Evolutionary conservation across 2,888 invertebrate genomes (phyloP).

Genomic region (Cetonia aurata): DNA sequence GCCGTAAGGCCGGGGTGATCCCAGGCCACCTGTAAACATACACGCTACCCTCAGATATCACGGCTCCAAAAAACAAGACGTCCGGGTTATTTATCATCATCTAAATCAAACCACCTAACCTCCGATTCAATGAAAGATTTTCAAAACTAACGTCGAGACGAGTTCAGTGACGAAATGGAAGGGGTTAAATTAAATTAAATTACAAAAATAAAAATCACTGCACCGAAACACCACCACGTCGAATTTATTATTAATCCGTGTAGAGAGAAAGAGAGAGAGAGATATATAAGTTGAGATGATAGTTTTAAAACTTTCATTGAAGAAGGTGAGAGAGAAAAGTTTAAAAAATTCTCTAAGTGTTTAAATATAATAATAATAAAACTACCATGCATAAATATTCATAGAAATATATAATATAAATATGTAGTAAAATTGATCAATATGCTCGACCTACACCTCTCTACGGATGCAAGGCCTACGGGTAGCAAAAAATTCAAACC

Average conservation of each 20-base stretch:
- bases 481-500: slow-evolving; percentile 54
- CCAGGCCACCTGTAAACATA: slow-evolving; percentile 72
- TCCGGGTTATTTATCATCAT: slow-evolving; percentile 23
- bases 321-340: slow-evolving; percentile 45
- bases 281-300: no score
- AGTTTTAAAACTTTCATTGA: slow-evolving; percentile 49
- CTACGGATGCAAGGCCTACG: slow-evolving; percentile 57
- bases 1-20: slow-evolving; percentile 71
- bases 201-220: background rate
- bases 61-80: slow-evolving; percentile 23
- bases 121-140: slow-evolving; percentile 43
- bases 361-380: slow-evolving; percentile 38
- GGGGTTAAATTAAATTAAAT: background rate
- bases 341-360: slow-evolving; percentile 46
- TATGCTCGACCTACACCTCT: slow-evolving; percentile 54
- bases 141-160: slow-evolving; percentile 13
- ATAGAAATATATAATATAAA: background rate
- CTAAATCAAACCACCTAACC: slow-evolving; percentile 31
- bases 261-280: background rate
- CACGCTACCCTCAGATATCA: slow-evolving; percentile 60
- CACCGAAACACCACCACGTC: background rate
- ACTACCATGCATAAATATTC: slow-evolving; percentile 53
- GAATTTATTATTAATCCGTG: no score
- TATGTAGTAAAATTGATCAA: slow-evolving; percentile 48
- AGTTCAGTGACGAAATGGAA: background rate